phyloP scores from a whole-genome alignment of 2,797 vertebrate genomes.

The Falco naumanni region DNA sequence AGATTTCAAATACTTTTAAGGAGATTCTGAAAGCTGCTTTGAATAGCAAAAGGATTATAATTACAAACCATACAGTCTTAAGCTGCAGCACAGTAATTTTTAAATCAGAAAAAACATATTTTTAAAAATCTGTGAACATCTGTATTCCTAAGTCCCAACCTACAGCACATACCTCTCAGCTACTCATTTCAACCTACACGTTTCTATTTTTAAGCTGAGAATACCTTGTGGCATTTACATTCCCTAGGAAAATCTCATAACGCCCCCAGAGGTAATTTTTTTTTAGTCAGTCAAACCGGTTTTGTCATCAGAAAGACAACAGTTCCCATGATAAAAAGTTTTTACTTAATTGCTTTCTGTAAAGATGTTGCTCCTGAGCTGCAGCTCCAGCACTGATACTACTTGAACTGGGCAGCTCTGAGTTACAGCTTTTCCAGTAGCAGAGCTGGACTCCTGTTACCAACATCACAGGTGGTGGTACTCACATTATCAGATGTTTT shows the following conservation, averaged over 20 bases:
- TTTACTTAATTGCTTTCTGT: not conserved
- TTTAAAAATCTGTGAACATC: conserved; percentile 48
- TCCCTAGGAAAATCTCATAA: conserved; percentile 49
- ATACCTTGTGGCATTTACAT: conserved; percentile 66
- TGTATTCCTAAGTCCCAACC: conserved; percentile 48
- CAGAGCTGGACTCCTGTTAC: not conserved
- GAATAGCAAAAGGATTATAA: conserved; percentile 3
- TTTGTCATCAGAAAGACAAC: conserved; percentile 53
- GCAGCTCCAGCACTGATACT: not conserved
- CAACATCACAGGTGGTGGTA: not conserved
- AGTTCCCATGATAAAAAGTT: conserved; percentile 42
- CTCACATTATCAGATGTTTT: not conserved
- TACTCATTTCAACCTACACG: conserved; percentile 58
- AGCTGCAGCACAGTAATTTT: conserved; percentile 18
- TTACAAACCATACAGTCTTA: not conserved
- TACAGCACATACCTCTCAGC: conserved; percentile 51
- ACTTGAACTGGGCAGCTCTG: not conserved
- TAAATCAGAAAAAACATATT: conserved; percentile 44
- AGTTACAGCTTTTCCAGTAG: not conserved
- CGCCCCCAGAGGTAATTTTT: conserved; percentile 54
- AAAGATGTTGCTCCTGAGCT: not conserved
- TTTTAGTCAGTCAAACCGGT: conserved; percentile 50
- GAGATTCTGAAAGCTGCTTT: not conserved
- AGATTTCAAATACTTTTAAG: not conserved
- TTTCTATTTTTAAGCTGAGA: conserved; percentile 66